Conservation (phyloP, 2,888 invertebrate genomes). For the Didymodactylos carnosus region DNA sequence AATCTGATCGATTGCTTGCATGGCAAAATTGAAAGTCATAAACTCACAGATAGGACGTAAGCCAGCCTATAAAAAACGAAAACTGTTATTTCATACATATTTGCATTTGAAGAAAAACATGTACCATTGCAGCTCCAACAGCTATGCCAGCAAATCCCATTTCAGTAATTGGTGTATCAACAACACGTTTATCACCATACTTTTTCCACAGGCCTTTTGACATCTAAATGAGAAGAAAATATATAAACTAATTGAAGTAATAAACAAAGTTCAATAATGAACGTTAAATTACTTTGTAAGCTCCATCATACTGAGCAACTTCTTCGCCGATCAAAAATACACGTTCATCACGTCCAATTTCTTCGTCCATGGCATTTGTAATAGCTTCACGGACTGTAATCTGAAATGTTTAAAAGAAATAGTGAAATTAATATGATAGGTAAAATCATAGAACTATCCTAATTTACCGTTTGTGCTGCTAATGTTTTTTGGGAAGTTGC, state of each 20-base stretch:
- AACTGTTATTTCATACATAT: conserved; percentile 30
- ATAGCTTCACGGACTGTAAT: conserved; percentile 89
- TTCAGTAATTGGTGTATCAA: conserved; percentile 95
- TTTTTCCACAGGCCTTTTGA: conserved; percentile 88
- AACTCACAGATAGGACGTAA: conserved; percentile 80
- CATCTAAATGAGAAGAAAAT: too few species aligned
- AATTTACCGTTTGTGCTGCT: too few species aligned
- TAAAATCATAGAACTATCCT: too few species aligned
- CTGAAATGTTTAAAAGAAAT: too few species aligned
- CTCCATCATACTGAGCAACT: conserved; percentile 94
- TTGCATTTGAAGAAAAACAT: not conserved
- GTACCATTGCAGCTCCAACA: conserved; percentile 63
- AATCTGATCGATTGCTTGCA: conserved; percentile 87
- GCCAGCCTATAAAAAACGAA: too few species aligned
- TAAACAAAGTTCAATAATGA: too few species aligned
- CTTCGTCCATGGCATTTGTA: conserved; percentile 85
- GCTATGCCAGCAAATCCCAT: conserved; percentile 86
- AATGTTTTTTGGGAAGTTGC: too few species aligned
- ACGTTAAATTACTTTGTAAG: too few species aligned
- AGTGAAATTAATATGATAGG: too few species aligned
- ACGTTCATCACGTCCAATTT: conserved; percentile 68
- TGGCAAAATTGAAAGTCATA: conserved; percentile 93
- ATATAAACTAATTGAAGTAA: too few species aligned
- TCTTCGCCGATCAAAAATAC: conserved; percentile 76
- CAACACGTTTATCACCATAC: conserved; percentile 81